Conservation (phyloP, 2,797 vertebrate species). For the Chrysocyon brachyurus region DNA sequence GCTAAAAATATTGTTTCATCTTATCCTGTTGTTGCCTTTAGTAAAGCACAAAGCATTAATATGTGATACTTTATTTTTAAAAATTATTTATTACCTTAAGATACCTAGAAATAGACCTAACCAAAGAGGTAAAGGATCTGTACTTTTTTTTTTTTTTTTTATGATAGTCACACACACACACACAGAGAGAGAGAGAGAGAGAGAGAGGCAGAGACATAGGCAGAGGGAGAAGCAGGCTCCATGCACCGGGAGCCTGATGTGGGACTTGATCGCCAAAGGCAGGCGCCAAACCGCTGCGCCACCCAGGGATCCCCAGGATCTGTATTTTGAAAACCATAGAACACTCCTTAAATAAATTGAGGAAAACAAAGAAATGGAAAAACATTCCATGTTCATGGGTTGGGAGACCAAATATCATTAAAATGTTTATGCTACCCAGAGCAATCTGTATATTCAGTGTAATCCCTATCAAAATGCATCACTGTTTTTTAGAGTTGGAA, state of each 20-base stretch:
- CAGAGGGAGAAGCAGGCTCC: too few relatives aligned
- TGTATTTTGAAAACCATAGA: background rate
- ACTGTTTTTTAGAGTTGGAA: background rate
- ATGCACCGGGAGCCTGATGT: too few relatives aligned
- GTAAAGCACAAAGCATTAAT: constrained; percentile 44
- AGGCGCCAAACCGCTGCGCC: too few relatives aligned
- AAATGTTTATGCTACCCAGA: background rate
- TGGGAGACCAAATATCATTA: background rate
- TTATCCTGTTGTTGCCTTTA: background rate
- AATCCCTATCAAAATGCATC: background rate
- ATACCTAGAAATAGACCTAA: background rate
- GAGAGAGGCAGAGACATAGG: too few relatives aligned
- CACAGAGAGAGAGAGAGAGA: too few relatives aligned
- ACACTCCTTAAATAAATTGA: background rate
- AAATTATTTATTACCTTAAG: background rate
- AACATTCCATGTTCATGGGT: background rate
- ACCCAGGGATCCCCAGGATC: too few relatives aligned
- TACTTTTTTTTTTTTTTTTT: too few relatives aligned
- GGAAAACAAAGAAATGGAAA: background rate
- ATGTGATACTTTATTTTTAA: background rate
- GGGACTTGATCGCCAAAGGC: too few relatives aligned
- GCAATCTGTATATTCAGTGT: background rate
- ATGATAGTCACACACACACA: too few relatives aligned
- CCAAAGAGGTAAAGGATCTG: background rate
- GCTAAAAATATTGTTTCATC: constrained; percentile 46